Percentiles rank a stretch among this genome's conserved stretches.
Evolutionary conservation across 2,797 vertebrate species (phyloP).

Genomic region (Apogon hyalosoma): DNA sequence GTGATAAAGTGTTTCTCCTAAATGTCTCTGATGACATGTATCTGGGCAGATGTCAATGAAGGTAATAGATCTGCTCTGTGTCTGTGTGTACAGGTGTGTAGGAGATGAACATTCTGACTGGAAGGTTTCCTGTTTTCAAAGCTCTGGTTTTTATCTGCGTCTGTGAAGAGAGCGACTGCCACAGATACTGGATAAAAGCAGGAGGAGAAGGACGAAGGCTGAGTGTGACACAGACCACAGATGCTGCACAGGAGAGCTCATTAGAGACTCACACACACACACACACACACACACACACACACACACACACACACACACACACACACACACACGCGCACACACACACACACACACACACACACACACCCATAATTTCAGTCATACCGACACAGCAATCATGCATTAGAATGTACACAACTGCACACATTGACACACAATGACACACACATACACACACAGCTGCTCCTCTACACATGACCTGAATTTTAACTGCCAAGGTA

Average conservation of each 20-base stretch:
- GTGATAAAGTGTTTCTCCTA: conserved; percentile 12
- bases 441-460: conserved; percentile 53
- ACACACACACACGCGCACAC: conserved; percentile 36
- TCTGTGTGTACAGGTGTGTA: conserved; percentile 7
- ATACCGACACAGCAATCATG: conserved; percentile 21
- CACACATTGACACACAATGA: conserved; percentile 25
- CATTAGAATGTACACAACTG: conserved; percentile 11
- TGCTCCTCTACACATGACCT: conserved; percentile 76
- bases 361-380: conserved; percentile 15
- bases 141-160: conserved; percentile 43
- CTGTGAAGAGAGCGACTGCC: conserved; percentile 45
- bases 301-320: conserved; percentile 32
- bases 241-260: conserved; percentile 71
- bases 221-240: conserved; percentile 67
- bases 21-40: not conserved
- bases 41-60: conserved; percentile 7
- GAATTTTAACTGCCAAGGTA: conserved; percentile 74
- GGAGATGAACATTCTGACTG: conserved; percentile 16
- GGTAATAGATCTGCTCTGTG: not conserved
- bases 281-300: conserved; percentile 33
- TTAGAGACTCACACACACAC: conserved; percentile 53
- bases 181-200: conserved; percentile 65
- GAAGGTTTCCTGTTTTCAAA: conserved; percentile 41
- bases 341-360: conserved; percentile 29
- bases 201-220: conserved; percentile 56